Evolutionary conservation across 2,797 vertebrate species (phyloP).

Genomic region (Triplophysa yarkandensis): DNA sequence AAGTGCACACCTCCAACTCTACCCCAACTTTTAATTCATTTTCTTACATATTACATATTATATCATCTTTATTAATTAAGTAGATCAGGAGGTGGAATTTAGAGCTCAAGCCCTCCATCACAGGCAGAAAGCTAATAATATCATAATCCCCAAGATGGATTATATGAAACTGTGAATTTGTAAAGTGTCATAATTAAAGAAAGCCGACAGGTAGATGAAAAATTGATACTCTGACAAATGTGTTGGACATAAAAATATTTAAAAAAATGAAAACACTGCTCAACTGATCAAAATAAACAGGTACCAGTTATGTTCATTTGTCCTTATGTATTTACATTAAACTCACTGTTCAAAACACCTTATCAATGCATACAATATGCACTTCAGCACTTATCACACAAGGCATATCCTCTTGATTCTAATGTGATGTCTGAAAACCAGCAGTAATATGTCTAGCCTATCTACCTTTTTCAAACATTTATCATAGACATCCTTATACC

Average conservation of each 20-base stretch:
- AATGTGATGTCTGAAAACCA: too few species aligned
- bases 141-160: background rate
- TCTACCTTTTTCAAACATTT: background rate
- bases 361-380: too few species aligned
- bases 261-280: background rate
- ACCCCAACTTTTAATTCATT: background rate
- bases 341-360: too few species aligned
- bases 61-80: background rate
- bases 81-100: background rate
- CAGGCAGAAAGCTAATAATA: background rate
- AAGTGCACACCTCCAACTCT: too few species aligned
- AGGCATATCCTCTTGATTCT: too few species aligned
- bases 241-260: background rate
- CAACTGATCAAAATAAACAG: too few species aligned
- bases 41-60: slow-evolving; percentile 6
- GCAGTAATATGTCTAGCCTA: too few species aligned
- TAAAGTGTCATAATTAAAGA: background rate
- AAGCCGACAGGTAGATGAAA: background rate
- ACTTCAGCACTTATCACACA: background rate
- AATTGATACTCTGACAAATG: background rate
- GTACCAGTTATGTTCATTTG: too few species aligned
- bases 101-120: background rate
- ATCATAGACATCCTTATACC: background rate
- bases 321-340: too few species aligned
- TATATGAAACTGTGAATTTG: background rate